A percentile compares a stretch with the other conserved stretches of the same genome.
Evolutionary conservation across 2,797 vertebrate species (phyloP).

Genomic region (Tragelaphus eurycerus): DNA sequence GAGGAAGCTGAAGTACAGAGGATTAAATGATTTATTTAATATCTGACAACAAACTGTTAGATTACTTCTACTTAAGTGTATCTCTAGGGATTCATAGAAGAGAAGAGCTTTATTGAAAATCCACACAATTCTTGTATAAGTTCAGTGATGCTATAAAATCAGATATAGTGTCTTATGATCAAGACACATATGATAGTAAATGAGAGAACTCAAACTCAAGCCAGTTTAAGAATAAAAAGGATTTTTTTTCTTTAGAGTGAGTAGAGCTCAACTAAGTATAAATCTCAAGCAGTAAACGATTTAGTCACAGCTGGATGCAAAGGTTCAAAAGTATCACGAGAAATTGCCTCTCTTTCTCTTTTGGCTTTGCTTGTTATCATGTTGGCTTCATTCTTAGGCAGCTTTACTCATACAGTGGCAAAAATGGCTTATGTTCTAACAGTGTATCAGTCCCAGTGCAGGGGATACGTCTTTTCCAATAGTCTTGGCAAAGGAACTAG

Average conservation of each 20-base stretch:
- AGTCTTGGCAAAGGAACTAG: background rate
- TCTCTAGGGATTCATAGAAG: background rate
- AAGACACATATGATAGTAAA: background rate
- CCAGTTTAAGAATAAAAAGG: background rate
- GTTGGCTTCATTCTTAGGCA: background rate
- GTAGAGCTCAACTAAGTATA: background rate
- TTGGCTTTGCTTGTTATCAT: background rate
- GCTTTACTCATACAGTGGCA: background rate
- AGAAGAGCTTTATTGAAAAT: background rate
- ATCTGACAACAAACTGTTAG: background rate
- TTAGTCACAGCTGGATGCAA: background rate
- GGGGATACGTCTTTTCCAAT: background rate
- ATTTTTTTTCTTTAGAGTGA: background rate
- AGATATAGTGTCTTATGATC: background rate
- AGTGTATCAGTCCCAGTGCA: background rate
- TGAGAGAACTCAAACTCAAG: background rate
- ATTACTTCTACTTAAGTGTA: background rate
- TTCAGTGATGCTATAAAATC: background rate
- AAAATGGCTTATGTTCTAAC: background rate
- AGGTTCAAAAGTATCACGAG: background rate
- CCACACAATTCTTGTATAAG: background rate
- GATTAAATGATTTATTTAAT: constrained; percentile 28
- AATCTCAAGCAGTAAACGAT: background rate
- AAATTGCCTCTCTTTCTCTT: background rate
- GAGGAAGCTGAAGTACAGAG: background rate